Evolutionary conservation across 2,888 invertebrate genomes (phyloP).

Genomic region (Athalia circularis): DNA sequence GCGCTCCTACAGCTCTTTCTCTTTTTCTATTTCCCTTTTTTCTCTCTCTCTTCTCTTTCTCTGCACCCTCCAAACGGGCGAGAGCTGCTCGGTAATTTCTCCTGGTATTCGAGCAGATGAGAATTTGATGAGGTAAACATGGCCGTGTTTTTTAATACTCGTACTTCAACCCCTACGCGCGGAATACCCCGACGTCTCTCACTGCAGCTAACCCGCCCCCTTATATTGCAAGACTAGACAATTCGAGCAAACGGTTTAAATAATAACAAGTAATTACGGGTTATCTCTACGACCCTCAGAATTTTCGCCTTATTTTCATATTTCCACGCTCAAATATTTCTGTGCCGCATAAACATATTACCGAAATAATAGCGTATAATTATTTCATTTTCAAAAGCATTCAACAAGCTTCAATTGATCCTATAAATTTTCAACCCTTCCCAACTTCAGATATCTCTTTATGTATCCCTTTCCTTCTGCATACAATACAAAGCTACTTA

Average conservation of each 20-base stretch:
- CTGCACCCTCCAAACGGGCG: slow-evolving; percentile 35
- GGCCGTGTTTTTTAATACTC: slow-evolving; percentile 56
- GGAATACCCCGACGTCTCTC: neutral
- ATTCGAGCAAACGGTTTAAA: too few relatives aligned
- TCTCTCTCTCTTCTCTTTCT: slow-evolving; percentile 45
- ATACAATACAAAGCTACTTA: slow-evolving; percentile 8
- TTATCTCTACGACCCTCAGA: neutral
- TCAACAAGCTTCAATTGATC: neutral
- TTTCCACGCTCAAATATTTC: neutral
- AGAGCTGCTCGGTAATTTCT: slow-evolving; percentile 45
- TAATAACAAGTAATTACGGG: too few relatives aligned
- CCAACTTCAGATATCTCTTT: neutral
- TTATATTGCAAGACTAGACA: too few relatives aligned
- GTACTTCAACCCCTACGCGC: neutral
- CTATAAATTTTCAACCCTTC: neutral
- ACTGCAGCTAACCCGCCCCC: neutral
- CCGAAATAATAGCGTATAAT: too few relatives aligned
- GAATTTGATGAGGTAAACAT: slow-evolving; percentile 66
- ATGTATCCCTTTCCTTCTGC: too few relatives aligned
- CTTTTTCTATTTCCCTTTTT: slow-evolving; percentile 30
- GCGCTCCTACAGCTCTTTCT: slow-evolving; percentile 24
- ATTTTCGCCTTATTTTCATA: neutral
- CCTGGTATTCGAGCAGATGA: slow-evolving; percentile 57
- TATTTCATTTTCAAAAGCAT: neutral
- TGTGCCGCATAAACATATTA: too few relatives aligned